Evolutionary conservation across 2,888 invertebrate species (phyloP).

Genomic region (Aporophyla nigra): DNA sequence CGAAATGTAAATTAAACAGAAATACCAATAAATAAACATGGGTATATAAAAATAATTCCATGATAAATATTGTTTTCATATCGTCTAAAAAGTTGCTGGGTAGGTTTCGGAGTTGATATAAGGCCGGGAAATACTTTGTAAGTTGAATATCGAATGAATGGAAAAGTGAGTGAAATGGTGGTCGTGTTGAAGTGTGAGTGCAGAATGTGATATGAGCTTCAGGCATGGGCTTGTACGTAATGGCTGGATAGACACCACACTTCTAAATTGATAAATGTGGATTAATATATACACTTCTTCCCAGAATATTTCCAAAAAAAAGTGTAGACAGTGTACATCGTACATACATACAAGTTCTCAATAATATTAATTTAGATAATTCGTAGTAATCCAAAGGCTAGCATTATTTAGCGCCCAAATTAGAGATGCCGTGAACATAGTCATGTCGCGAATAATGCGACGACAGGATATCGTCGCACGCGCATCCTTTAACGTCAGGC

Average conservation of each 20-base stretch:
- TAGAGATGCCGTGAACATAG: background rate
- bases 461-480: too few relatives aligned
- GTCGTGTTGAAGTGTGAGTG: constrained; percentile 13
- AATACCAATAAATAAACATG: background rate
- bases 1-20: background rate
- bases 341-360: background rate
- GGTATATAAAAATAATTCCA: background rate
- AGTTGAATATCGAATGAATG: constrained; percentile 36
- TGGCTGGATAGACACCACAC: background rate
- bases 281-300: background rate
- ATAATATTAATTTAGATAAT: background rate
- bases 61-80: constrained; percentile 1
- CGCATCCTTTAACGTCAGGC: background rate
- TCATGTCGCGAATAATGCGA: background rate
- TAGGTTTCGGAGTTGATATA: constrained; percentile 26
- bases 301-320: background rate
- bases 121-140: constrained; percentile 58
- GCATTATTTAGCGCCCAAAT: background rate
- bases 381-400: background rate
- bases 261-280: background rate
- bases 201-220: background rate
- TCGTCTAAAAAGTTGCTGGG: constrained; percentile 30
- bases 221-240: constrained; percentile 9
- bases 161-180: constrained; percentile 27
- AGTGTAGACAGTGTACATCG: background rate